Evolutionary conservation across 1,140 invertebrate genomes (phyloP), one percentile per base, ranked within the genome.

Genomic region (Rhopalosiphum padi): DNA sequence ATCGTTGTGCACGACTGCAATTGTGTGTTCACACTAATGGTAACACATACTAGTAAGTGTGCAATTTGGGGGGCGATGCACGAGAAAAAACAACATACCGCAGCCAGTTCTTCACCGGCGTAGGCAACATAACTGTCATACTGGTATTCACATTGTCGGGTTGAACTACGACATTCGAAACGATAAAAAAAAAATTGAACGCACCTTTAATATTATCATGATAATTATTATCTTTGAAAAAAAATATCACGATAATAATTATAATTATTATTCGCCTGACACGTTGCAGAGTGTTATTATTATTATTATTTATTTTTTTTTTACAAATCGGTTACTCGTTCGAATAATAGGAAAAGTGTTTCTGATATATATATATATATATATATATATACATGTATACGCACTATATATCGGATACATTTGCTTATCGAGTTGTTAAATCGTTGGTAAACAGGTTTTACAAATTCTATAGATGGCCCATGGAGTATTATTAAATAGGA

Each of bases 61-160:
- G 25, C 55, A 25, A 55, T 55, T 55, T 55, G 55, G 25, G 25
- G 23, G 25, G 23, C 25, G 55, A 25, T 55, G 55, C 23, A 55
- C 23, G 55, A 25, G 55, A 25, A n/a, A n/a, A 68, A 60, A 30
- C 30, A 82, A 82, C 35, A 1, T 21, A 35, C 77, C 35, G 21
- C 77, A 82, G 77, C 21, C 60, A 82, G 77, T 85, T 85, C 8
- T 41, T 85, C 8, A 7, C 30, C 11, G 22, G 89, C 41, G 35
- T 90, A 90, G 89, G 89, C 89, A 90, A 90, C 89, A 90, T 43
- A 90, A 60, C 60, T 30, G 37, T 60, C 89, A 22, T 25, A 25
- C 11, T 51, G 11, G 89, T 90, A 60, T 60, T 55, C 43, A 60
- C 35, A n/a, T 90, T 90, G 53, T 35, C 51, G 37, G 37, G 60